Evolutionary conservation across 2,888 invertebrate genomes (phyloP).

Genomic region (Drosophila greeni): DNA sequence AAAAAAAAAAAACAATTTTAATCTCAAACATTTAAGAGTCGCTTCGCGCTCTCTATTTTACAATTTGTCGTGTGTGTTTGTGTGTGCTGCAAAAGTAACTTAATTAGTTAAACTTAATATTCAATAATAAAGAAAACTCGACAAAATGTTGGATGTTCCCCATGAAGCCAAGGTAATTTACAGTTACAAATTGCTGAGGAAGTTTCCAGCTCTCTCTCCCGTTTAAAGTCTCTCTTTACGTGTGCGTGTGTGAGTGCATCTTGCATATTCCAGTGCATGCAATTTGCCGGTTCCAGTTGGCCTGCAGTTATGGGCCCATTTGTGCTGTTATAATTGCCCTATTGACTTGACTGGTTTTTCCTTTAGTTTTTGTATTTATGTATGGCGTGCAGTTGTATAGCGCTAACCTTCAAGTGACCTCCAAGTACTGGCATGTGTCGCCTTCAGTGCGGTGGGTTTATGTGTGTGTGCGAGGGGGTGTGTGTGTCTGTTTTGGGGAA

Average conservation of each 20-base stretch:
- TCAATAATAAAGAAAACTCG: constrained; percentile 9
- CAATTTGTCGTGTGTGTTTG: constrained; percentile 10
- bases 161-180: constrained; percentile 74
- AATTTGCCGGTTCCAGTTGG: constrained; percentile 42
- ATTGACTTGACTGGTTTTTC: constrained; percentile 47
- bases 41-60: constrained; percentile 4
- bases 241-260: constrained; percentile 31
- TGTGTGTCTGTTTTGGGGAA: constrained; percentile 24
- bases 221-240: constrained; percentile 7
- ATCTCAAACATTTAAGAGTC: constrained; percentile 27
- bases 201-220: constrained; percentile 1
- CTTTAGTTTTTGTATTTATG: constrained; percentile 19
- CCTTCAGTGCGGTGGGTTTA: constrained; percentile 12
- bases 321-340: constrained; percentile 23
- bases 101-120: constrained; percentile 20
- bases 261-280: constrained; percentile 42
- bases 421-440: constrained; percentile 50
- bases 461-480: constrained; percentile 11
- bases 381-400: constrained; percentile 40
- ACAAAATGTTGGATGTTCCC: constrained; percentile 76
- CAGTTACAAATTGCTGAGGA: not conserved
- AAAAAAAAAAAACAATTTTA: constrained; percentile 23
- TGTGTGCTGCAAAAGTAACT: constrained; percentile 8
- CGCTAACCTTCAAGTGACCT: constrained; percentile 72
- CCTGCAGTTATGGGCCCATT: constrained; percentile 24